Percentiles rank a stretch among this genome's conserved stretches.
These are phyloP conservation scores for Rhea pennata DNA, from an alignment of 2,113 vertebrate species.

Conservation along the genomic window DNA sequence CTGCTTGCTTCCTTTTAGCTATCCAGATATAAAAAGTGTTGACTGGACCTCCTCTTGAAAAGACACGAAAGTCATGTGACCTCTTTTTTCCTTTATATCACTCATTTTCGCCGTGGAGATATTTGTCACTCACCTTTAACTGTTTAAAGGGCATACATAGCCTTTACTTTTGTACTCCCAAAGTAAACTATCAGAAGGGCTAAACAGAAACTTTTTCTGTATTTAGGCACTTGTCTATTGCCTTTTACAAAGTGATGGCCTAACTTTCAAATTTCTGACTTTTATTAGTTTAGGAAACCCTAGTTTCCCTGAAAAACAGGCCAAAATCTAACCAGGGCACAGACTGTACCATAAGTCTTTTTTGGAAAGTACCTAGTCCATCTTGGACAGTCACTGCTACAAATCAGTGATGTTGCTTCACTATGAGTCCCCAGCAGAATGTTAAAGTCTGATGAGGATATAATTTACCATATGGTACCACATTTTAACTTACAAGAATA, in stretches of 20 bases:
- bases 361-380: background rate
- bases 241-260: background rate
- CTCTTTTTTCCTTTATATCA: accelerated
- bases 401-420: background rate
- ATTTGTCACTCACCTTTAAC: background rate
- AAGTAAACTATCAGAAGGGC: background rate
- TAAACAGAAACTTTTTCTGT: background rate
- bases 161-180: background rate
- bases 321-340: background rate
- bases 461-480: background rate
- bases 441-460: background rate
- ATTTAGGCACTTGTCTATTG: background rate
- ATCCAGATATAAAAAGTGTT: background rate
- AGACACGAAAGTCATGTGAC: accelerated
- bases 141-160: accelerated
- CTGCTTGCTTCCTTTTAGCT: background rate
- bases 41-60: background rate
- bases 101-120: background rate
- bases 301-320: accelerated
- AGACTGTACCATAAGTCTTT: background rate
- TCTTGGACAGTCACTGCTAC: background rate
- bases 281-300: background rate
- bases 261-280: background rate
- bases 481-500: background rate
- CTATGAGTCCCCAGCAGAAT: background rate